A percentile compares a stretch with the other conserved stretches of the same genome.
phyloP scores from a whole-genome alignment of 2,797 vertebrate genomes.

The Lateolabrax maculatus region DNA sequence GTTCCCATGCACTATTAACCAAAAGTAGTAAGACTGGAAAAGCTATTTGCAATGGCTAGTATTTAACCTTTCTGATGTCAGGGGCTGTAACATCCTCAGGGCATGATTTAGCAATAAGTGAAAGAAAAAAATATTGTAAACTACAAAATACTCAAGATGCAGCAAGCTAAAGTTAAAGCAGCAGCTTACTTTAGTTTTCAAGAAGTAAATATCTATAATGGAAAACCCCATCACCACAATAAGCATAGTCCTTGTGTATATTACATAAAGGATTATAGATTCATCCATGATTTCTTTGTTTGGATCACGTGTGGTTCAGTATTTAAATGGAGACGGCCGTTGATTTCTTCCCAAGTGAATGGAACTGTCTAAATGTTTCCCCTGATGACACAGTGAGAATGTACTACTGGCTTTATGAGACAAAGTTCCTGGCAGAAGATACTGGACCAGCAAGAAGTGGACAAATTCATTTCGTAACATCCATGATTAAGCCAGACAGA shows the following conservation, averaged over 20 bases:
- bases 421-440: conserved; percentile 68
- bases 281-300: conserved; percentile 30
- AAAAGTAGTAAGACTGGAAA: conserved; percentile 46
- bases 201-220: conserved; percentile 32
- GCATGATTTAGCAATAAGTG: conserved; percentile 25
- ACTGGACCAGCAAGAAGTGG: conserved; percentile 35
- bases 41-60: conserved; percentile 38
- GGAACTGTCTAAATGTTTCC: conserved; percentile 64
- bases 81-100: conserved; percentile 30
- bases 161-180: conserved; percentile 19
- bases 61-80: conserved; percentile 40
- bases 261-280: conserved; percentile 29
- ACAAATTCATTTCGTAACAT: conserved; percentile 66
- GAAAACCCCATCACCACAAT: conserved; percentile 4
- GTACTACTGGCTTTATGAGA: conserved; percentile 62
- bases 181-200: conserved; percentile 21
- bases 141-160: conserved; percentile 31
- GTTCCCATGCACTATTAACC: conserved; percentile 46
- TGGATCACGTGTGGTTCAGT: conserved; percentile 27
- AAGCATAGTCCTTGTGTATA: conserved; percentile 9
- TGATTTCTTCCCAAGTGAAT: conserved; percentile 53
- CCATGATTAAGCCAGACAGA: conserved; percentile 43
- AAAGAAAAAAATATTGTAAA: conserved; percentile 45
- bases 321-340: conserved; percentile 38
- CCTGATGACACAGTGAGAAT: conserved; percentile 61